Evolutionary conservation across 2,797 vertebrate genomes (phyloP), one percentile per base, ranked within the genome.

Genomic region (Melanotaenia maccullochi): DNA sequence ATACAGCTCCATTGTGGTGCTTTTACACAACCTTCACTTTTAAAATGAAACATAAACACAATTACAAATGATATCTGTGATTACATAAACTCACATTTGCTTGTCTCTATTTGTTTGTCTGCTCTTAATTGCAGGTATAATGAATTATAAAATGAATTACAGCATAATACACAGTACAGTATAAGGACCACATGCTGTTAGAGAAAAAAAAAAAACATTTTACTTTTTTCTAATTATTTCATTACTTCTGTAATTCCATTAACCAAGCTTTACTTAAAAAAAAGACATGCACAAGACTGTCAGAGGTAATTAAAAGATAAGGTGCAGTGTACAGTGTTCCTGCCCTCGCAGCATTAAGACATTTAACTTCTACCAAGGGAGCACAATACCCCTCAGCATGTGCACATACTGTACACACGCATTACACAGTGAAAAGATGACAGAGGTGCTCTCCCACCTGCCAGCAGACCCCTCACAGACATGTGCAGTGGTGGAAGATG

Each of bases 241-340:
- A 87, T 91, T 90, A 92, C 74, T 71, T 84, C 73, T 90, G 38
- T 93, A 93, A 95, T 94, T 93, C 92, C 87, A 93, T 94, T 93
- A 93, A 90, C 79, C 20, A 60, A 89, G 86, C 87, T 90, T 90
- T 90, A 71, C 60, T 80, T 79, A 87, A 90, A 79, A 79, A 55
- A 47, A 67, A 44, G 52, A 72, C 54, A 71, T 63, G 73, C 67
- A 77, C 56, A 79, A 72, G 70, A 78, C 89, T 93, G 90, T 90
- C 90, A 87, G 90, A 84, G 88, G 90, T 94, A 94, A 94, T 94
- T 94, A 94, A 94, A 94, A 94, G 93, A 95, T 94, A 93, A 93
- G 89, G 87, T 92, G 85, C 83, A 76, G 79, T 76, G 83, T 71
- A 78, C 81, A 85, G 85, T 70, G 73, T 78, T 82, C 73, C 71